Conservation (phyloP, 2,113 vertebrate species). For the Sclerurus mexicanus region DNA sequence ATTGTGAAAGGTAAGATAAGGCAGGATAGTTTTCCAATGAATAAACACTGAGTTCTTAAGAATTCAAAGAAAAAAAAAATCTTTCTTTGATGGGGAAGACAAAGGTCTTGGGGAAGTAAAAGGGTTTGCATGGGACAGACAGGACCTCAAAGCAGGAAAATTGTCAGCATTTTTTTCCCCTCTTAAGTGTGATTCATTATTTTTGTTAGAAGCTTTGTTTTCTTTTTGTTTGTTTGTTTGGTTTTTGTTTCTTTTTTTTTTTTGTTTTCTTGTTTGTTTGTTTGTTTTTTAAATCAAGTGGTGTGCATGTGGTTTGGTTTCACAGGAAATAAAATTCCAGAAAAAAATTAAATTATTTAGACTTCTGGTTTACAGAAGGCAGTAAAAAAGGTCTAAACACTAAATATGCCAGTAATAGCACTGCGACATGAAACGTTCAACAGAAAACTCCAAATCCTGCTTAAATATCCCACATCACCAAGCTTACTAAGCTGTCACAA, state of each 20-base stretch:
- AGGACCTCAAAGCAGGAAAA: neutral
- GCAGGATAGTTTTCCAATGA: neutral
- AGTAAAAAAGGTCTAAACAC: neutral
- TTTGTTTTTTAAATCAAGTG: neutral
- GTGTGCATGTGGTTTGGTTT: neutral
- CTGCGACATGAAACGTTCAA: neutral
- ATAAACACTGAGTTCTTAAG: neutral
- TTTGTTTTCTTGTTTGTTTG: neutral
- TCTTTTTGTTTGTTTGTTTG: no score
- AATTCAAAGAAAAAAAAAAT: neutral
- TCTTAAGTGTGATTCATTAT: neutral
- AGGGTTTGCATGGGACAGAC: neutral
- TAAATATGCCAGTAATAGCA: neutral
- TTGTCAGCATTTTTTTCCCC: neutral
- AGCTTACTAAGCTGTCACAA: neutral
- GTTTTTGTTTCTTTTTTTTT: no score
- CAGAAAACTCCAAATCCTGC: neutral
- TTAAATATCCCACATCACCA: neutral
- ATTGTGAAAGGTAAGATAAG: neutral
- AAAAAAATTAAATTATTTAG: neutral
- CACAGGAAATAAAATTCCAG: neutral
- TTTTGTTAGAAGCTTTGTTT: neutral
- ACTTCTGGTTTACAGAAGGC: neutral
- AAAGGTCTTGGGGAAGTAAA: neutral
- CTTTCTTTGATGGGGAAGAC: neutral